Conservation (phyloP, 2,888 invertebrate genomes). For the Calameuta idolon region DNA sequence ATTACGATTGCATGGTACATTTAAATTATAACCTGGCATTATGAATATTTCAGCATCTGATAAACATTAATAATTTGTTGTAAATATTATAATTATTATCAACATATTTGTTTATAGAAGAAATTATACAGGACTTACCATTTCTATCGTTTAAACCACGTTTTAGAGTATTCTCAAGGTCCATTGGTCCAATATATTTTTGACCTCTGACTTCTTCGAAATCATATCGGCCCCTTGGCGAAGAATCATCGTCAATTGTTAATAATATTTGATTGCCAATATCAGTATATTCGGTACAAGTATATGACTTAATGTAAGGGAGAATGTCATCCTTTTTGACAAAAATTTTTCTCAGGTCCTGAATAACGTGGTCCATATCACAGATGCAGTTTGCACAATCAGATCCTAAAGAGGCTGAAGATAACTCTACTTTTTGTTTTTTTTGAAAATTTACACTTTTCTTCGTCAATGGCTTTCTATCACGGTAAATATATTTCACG, state of each 20-base stretch:
- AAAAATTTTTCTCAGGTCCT: constrained; percentile 35
- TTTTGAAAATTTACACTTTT: constrained; percentile 19
- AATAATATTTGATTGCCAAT: constrained; percentile 48
- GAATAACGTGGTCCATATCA: constrained; percentile 38
- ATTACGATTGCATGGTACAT: constrained; percentile 50
- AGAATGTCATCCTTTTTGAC: constrained; percentile 34
- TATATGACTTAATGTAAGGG: constrained; percentile 38
- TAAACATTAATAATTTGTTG: constrained; percentile 5
- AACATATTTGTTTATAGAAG: neutral
- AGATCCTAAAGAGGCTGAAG: neutral
- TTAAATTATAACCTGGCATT: constrained; percentile 50
- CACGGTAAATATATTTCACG: constrained; percentile 27
- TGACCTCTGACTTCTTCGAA: constrained; percentile 43
- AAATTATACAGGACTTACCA: constrained; percentile 24
- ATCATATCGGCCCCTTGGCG: constrained; percentile 37
- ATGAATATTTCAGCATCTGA: constrained; percentile 46
- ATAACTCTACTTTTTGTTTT: constrained; percentile 20
- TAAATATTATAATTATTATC: neutral
- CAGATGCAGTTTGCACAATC: constrained; percentile 48
- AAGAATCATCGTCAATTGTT: constrained; percentile 34
- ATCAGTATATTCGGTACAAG: constrained; percentile 44
- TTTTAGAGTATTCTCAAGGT: constrained; percentile 41
- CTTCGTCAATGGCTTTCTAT: constrained; percentile 5
- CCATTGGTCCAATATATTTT: constrained; percentile 45
- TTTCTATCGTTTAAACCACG: constrained; percentile 26